phyloP scores from a whole-genome alignment of 2,113 vertebrate genomes.

The Pseudorectes ferrugineus region DNA sequence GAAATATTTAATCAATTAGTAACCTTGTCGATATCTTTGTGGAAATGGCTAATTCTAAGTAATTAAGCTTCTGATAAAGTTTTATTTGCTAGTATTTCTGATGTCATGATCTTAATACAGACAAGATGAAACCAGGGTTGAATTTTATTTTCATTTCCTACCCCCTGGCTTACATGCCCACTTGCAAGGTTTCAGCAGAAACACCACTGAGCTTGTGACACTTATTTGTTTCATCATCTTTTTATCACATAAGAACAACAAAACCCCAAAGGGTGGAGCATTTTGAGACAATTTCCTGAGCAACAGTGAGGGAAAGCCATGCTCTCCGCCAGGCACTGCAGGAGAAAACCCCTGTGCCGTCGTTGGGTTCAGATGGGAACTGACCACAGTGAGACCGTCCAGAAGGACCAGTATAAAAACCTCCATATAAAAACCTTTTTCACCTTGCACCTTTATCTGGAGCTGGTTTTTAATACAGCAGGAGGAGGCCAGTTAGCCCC shows the following conservation, averaged over 20 bases:
- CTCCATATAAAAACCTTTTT: background rate
- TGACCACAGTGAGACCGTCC: accelerated
- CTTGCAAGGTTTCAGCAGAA: background rate
- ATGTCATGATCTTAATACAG: background rate
- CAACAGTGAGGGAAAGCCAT: background rate
- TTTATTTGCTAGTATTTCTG: background rate
- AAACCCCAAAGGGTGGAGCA: background rate
- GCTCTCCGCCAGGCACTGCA: background rate
- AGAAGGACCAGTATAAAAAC: background rate
- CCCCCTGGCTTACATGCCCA: background rate
- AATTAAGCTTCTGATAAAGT: background rate
- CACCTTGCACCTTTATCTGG: background rate
- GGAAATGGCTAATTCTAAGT: background rate
- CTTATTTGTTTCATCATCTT: background rate
- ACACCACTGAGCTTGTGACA: background rate
- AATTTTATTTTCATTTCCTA: background rate
- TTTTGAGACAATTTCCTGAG: background rate
- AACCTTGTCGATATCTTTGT: background rate
- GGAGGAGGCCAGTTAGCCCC: background rate
- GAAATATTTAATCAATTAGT: background rate
- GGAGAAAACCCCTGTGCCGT: background rate
- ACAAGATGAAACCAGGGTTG: background rate
- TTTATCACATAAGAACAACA: background rate
- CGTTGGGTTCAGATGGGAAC: background rate
- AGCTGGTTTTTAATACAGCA: background rate